Conservation (phyloP, 2,797 vertebrate species). For the Kryptopterus vitreolus region DNA sequence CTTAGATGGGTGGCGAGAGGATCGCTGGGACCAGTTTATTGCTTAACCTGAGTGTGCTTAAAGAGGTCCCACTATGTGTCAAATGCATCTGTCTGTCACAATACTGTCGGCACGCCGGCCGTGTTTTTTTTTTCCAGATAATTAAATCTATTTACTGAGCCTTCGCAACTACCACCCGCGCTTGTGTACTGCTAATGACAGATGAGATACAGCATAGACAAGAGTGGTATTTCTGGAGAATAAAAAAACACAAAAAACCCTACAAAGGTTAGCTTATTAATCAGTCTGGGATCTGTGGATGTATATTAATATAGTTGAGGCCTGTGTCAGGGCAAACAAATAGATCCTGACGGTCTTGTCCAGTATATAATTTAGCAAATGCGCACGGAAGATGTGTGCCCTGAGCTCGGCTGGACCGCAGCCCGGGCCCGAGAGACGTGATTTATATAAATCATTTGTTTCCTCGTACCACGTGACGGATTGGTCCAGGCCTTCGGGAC, state of each 20-base stretch:
- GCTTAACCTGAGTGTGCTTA: slow-evolving; percentile 61
- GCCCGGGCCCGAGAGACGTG: slow-evolving; percentile 29
- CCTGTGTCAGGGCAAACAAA: background rate
- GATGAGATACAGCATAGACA: background rate
- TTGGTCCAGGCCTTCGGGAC: slow-evolving; percentile 8
- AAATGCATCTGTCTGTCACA: slow-evolving; percentile 32
- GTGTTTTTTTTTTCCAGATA: slow-evolving; percentile 32
- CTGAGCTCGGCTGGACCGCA: slow-evolving; percentile 22
- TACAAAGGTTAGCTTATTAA: slow-evolving; percentile 2
- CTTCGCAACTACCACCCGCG: background rate
- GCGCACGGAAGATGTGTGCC: slow-evolving; percentile 4
- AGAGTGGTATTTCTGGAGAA: background rate
- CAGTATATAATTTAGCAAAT: slow-evolving; percentile 19
- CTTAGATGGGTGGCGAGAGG: slow-evolving; percentile 56
- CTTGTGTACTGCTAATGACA: slow-evolving; percentile 23
- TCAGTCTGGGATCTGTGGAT: slow-evolving; percentile 1
- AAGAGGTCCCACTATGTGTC: slow-evolving; percentile 18
- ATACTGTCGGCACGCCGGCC: background rate
- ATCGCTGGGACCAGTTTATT: slow-evolving; percentile 56
- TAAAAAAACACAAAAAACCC: background rate
- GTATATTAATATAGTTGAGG: slow-evolving; percentile 3
- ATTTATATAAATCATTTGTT: slow-evolving; percentile 45
- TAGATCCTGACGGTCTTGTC: background rate
- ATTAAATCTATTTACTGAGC: slow-evolving; percentile 24
- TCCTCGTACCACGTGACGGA: slow-evolving; percentile 31